Conservation (phyloP, 2,797 vertebrate species). For the Protosalanx chinensis region DNA sequence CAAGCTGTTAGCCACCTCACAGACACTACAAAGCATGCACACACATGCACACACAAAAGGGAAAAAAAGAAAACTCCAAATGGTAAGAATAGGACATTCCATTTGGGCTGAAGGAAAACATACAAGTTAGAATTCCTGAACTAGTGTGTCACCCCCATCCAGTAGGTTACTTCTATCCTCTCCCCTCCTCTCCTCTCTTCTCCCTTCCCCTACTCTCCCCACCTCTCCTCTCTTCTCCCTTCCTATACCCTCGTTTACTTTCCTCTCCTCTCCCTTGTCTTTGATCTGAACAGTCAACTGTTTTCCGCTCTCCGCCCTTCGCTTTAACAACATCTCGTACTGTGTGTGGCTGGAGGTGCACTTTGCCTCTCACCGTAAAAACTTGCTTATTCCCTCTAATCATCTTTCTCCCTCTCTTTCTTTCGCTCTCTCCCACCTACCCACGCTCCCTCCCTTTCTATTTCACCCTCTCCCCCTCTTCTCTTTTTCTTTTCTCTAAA, state of each 20-base stretch:
- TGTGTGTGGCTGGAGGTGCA: neutral
- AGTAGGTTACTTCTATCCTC: neutral
- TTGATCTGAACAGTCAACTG: constrained; percentile 4
- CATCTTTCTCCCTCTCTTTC: no score
- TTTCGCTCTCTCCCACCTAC: neutral
- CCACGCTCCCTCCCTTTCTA: neutral
- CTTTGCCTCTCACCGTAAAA: neutral
- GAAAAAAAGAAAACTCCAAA: neutral
- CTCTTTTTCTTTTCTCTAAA: neutral
- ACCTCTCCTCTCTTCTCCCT: neutral
- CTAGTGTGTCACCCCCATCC: neutral
- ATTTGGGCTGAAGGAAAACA: neutral
- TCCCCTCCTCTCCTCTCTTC: no score
- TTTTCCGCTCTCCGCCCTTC: neutral
- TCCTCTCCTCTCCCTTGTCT: neutral
- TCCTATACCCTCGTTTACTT: neutral
- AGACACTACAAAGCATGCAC: neutral
- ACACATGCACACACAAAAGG: neutral
- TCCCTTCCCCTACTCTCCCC: no score
- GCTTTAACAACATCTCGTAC: constrained; percentile 13
- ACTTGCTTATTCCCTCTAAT: neutral
- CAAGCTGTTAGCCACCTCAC: no score
- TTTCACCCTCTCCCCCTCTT: neutral
- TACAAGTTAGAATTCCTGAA: neutral
- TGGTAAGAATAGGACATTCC: neutral